Evolutionary conservation across 92 coral and sea anemone species (phyloP), one percentile per base, ranked within the genome.

Genomic region (Umimayanthus kanabou): DNA sequence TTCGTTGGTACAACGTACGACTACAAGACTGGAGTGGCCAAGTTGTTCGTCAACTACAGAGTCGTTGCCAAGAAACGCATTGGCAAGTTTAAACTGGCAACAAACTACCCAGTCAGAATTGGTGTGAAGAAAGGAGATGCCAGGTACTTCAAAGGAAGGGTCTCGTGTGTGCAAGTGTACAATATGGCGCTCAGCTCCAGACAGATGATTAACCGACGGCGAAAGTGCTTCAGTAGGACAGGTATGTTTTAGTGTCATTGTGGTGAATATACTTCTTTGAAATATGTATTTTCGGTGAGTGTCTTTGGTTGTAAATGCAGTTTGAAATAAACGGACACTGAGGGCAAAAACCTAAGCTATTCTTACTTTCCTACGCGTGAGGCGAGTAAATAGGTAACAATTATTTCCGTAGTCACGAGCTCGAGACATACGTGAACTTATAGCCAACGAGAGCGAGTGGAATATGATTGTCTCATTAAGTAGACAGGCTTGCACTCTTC

Each of bases 141-240:
- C 14, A 82, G 96, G 72, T 85, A 42, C 67, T 94, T 92, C 85
- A 92, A 91, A 86, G 97, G 97, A 26, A 92, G 94, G 47, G 64
- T 94, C 22, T 91, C 97, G 5, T 94, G 97, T 75, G 43, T 94
- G 15, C 97, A 94, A 81, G 77, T 94, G 49, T 94, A 90, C 67
- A 94, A 94, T 83, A 90, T 65, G 50, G 93, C 97, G 73, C 85
- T 94, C 69, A 90, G 88, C 37, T 58, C 88, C 29, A 79, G 92
- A 39, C 93, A 89, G 66, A 89, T 94, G 13, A 80, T 85, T 13
- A 80, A 64, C 37, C 85, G 91, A 18, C 85, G 90, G 79, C 89
- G 86, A n/a, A 88, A 84, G 82, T 94, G 97, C 89, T 94, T 89
- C 87, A 91, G 84, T 39, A 82, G 84, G 77, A 87, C 88, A 79